Base-by-base conservation (phyloP, 2,113 vertebrate species). In the Herpailurus yagouaroundi region DNA sequence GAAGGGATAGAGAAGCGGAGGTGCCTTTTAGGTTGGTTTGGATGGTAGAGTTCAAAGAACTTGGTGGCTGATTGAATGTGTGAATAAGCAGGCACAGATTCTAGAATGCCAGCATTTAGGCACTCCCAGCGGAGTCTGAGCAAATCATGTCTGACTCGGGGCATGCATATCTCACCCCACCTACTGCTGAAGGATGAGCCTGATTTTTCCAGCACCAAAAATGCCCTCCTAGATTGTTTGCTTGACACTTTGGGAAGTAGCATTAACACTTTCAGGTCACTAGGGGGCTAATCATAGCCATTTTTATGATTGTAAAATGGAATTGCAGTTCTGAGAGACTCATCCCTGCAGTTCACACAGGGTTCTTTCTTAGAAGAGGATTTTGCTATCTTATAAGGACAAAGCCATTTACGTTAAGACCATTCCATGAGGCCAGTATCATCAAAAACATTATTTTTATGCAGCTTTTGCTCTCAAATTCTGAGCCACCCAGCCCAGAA, bases 221-320 rank as follows among this genome's bases (percentile, higher is more conserved):
- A 0, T 19, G 29, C 55, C 94, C 68, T 87, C 45, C 52, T 77
- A 52, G 81, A 52, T 48, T 77, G 60, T 84, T 91, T 60, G 48
- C 48, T 45, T 71, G 83, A 91, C 60, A 52, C 77, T 60, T 91
- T 57, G 45, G 38, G 73, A 97, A 89, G 89, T 10, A 36, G 68
- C 79, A 83, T 93, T 89, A 92, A 95, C 80, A 90, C 90, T 90
- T 60, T 92, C 41, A 85, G 64, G 76, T 97, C 96, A 94, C 94
- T 96, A 94, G 84, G 94, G 87, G 89, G 91, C 92, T 97, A 90
- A 97, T 97, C 55, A 86, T 71, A 96, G 94, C 66, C 89, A 85
- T 94, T 93, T 96, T 89, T 80, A 23, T 50, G 31, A 89, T 80
- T 97, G 80, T 95, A 57, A 80, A 91, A 63, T 57, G 89, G 89